phyloP scores from a whole-genome alignment of 2,797 vertebrate species.

The Galago senegalensis region DNA sequence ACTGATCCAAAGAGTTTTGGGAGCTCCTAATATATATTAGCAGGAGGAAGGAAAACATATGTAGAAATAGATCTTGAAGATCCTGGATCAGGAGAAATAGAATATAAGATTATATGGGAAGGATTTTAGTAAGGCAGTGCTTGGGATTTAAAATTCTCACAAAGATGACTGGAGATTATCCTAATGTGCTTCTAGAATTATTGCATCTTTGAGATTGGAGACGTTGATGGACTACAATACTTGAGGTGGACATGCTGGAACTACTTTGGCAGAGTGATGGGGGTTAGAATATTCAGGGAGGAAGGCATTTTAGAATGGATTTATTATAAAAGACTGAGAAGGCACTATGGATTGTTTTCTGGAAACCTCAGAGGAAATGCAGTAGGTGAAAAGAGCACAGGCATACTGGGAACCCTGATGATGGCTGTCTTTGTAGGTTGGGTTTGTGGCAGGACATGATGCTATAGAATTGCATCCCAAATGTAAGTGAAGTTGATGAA shows the following conservation, averaged over 20 bases:
- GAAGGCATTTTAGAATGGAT: background rate
- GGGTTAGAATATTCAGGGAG: background rate
- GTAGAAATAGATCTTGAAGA: background rate
- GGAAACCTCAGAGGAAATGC: background rate
- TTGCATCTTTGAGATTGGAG: background rate
- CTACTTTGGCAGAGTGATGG: background rate
- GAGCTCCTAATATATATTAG: background rate
- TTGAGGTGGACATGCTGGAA: background rate
- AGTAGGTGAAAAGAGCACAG: background rate
- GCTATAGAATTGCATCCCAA: background rate
- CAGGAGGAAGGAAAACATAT: background rate
- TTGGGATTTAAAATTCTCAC: background rate
- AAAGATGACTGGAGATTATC: background rate
- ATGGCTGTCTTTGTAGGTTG: background rate
- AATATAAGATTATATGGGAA: background rate
- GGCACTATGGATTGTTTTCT: background rate
- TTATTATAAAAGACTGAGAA: background rate
- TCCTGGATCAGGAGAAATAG: background rate
- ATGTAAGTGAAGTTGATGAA: background rate
- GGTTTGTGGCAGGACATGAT: background rate
- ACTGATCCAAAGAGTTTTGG: background rate
- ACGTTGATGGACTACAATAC: background rate
- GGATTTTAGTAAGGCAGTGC: background rate
- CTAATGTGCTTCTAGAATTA: background rate
- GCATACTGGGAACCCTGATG: background rate